Evolutionary conservation across 2,113 vertebrate genomes (phyloP).

Genomic region (Casuarius casuarius): DNA sequence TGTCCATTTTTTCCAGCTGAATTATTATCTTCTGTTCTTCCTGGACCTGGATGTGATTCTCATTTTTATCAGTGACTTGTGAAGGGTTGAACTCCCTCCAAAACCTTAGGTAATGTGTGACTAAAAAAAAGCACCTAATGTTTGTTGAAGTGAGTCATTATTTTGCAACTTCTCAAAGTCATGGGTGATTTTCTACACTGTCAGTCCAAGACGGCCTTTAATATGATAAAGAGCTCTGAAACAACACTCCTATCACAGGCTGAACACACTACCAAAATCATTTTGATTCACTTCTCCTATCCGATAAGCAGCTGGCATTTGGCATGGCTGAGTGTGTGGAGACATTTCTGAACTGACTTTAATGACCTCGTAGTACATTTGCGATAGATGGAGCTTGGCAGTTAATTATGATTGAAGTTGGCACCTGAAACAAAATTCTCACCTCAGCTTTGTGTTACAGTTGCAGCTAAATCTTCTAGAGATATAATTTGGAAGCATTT

Average conservation of each 20-base stretch:
- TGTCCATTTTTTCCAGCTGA: neutral
- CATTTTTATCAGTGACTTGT: neutral
- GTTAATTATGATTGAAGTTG: slow-evolving; percentile 60
- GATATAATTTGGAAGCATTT: slow-evolving; percentile 32
- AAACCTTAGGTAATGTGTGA: neutral
- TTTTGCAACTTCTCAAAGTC: slow-evolving; percentile 50
- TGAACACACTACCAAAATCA: slow-evolving; percentile 36
- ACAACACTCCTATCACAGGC: neutral
- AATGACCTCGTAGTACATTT: slow-evolving; percentile 20
- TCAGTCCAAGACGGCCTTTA: slow-evolving; percentile 40
- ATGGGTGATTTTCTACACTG: slow-evolving; percentile 52
- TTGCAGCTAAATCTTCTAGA: slow-evolving; percentile 20
- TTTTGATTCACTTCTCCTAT: slow-evolving; percentile 50
- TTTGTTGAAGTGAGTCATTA: slow-evolving; percentile 23
- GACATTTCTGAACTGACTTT: slow-evolving; percentile 39
- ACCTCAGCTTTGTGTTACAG: neutral
- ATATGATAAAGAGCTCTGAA: slow-evolving; percentile 55
- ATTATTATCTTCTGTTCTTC: neutral
- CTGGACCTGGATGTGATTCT: neutral
- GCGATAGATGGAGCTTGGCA: slow-evolving; percentile 18
- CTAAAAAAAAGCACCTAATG: slow-evolving; percentile 5
- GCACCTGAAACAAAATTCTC: slow-evolving; percentile 53
- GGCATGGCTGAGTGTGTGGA: slow-evolving; percentile 49
- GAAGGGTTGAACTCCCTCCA: slow-evolving; percentile 16
- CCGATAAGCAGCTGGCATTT: slow-evolving; percentile 59